These are phyloP conservation scores for Drosophila tropicalis DNA, from an alignment of 1,140 invertebrate genomes.

Conservation along the genomic window DNA sequence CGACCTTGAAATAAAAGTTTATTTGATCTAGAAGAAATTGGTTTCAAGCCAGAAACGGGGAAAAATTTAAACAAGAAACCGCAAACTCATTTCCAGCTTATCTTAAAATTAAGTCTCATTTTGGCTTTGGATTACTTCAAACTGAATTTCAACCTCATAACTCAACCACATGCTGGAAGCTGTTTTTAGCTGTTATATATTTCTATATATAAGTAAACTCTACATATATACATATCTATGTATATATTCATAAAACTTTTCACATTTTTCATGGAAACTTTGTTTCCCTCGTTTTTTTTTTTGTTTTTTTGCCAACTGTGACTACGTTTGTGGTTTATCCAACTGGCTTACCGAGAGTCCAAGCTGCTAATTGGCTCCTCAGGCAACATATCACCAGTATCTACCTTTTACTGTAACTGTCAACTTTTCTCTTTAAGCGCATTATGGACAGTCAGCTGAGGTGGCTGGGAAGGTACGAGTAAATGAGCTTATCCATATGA, in stretches of 20 bases:
- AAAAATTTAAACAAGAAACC: conserved; percentile 17
- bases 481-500: conserved; percentile 8
- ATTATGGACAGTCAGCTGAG: not conserved
- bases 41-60: not conserved
- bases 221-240: not conserved
- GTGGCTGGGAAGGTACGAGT: too few relatives aligned
- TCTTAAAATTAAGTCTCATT: conserved; percentile 5
- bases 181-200: not conserved
- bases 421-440: conserved; percentile 5
- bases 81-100: conserved; percentile 10
- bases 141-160: conserved; percentile 10
- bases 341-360: conserved; percentile 19
- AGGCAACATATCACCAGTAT: conserved; percentile 8
- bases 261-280: conserved; percentile 31
- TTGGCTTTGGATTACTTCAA: not conserved
- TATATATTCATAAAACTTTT: conserved; percentile 47
- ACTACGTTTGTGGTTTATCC: conserved; percentile 41
- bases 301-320: conserved; percentile 12
- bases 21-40: conserved; percentile 24
- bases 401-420: conserved; percentile 6
- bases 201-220: not conserved
- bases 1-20: conserved; percentile 9
- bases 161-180: conserved; percentile 6
- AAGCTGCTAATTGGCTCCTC: conserved; percentile 58
- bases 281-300: conserved; percentile 19